These are phyloP conservation scores for Cerastis leucographa DNA, from an alignment of 2,888 invertebrate species.

Conservation along the genomic window DNA sequence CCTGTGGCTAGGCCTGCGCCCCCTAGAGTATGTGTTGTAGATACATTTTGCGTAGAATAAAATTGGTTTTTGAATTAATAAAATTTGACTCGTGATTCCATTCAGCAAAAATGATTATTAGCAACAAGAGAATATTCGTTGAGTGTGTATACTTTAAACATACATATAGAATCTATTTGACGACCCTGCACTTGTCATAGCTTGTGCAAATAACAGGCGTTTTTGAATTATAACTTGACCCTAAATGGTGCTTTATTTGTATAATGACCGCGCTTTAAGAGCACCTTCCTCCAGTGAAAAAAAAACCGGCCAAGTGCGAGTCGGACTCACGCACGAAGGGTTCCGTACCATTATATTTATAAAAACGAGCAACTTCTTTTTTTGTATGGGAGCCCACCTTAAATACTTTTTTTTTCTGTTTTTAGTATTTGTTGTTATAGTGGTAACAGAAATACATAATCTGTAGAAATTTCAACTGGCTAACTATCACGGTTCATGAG, in stretches of 20 bases:
- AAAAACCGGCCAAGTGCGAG: too few species aligned
- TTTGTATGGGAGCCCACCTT: too few species aligned
- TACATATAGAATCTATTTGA: not conserved
- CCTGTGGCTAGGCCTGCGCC: slow-evolving; percentile 83
- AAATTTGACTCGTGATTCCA: not conserved
- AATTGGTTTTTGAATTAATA: not conserved
- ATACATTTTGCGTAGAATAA: not conserved
- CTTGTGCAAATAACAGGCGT: not conserved
- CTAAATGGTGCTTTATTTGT: not conserved
- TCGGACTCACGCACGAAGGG: too few species aligned
- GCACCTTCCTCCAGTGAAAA: too few species aligned
- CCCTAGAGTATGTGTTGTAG: slow-evolving; percentile 81
- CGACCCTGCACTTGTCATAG: not conserved
- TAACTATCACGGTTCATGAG: too few species aligned
- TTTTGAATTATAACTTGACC: not conserved
- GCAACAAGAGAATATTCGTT: not conserved
- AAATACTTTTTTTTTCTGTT: too few species aligned
- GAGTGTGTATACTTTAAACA: not conserved
- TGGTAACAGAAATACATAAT: too few species aligned
- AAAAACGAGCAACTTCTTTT: too few species aligned
- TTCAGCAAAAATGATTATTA: not conserved
- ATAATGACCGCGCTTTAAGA: too few species aligned
- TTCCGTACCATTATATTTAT: too few species aligned
- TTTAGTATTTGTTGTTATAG: too few species aligned
- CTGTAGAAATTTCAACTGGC: too few species aligned